Base-by-base conservation (phyloP, 1,140 invertebrate genomes). In the Drusus annulatus region DNA sequence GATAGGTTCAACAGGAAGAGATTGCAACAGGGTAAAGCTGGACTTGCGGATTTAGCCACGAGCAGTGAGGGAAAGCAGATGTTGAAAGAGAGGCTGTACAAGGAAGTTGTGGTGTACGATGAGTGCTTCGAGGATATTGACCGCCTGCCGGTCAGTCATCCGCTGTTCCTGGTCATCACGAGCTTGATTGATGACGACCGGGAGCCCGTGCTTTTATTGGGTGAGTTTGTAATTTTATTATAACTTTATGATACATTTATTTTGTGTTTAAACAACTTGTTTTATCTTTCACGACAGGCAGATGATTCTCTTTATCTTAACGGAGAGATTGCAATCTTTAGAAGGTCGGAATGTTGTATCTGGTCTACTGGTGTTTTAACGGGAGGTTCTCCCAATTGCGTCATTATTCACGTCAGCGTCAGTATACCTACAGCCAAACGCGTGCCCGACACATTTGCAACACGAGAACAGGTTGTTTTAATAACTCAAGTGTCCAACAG, bases 1-100 rank as follows among this genome's bases (percentile, higher is more conserved):
- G 94, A 95, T 86, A 87, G 94, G 50, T 93, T 95, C 86, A 95
- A 94, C 84, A 89, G 93, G 52, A 89, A 92, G 81, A 87, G 94
- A 21, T 88, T 96, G 75, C 93, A 94, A 84, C 90, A 91, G 81
- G 93, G 94, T 2, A 93, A 93, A 83, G 92, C 92, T 1, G 91
- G 90, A 1, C 86, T 95, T 10, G 92, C 92, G 19, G 94, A 95
- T 85, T 85, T 95, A 76, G 92, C 94, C 0, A 91, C 91, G 13
- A 91, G 91, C 28, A 85, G 91, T 63, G 91, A 93, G 23, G 93
- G 91, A 75, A 94, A 94, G 85, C 93, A 94, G 76, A 81, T 91
- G 8, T 88, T 94, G 28, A 91, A 91, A 84, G 90, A 91, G 80
- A 86, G 90, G 28, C 85, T 87, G 21, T 91, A 88, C 83, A 90